A percentile compares a stretch with the other conserved stretches of the same genome.
Evolutionary conservation across 1,140 invertebrate genomes (phyloP).

Genomic region (Drosophila bocqueti): DNA sequence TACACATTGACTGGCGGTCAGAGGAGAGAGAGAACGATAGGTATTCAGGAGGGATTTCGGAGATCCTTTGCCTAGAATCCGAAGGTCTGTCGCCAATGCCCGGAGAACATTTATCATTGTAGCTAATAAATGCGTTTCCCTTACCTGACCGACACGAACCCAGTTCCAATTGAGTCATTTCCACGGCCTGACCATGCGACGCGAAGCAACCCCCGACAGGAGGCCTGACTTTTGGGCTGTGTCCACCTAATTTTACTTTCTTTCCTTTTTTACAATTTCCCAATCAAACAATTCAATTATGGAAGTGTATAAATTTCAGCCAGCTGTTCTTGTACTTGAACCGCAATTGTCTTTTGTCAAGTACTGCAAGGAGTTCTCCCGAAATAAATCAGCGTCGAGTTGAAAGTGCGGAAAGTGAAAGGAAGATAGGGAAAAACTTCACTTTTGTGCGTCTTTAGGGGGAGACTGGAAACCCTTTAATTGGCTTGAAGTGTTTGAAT

Average conservation of each 20-base stretch:
- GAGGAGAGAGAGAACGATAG: no score
- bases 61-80: slow-evolving; percentile 52
- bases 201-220: slow-evolving; percentile 26
- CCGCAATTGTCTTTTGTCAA: slow-evolving; percentile 59
- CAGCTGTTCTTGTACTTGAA: slow-evolving; percentile 56
- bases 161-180: slow-evolving; percentile 75
- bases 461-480: slow-evolving; percentile 43
- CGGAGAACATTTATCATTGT: slow-evolving; percentile 76
- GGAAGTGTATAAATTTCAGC: slow-evolving; percentile 39
- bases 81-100: slow-evolving; percentile 29
- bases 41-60: slow-evolving; percentile 18
- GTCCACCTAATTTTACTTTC: slow-evolving; percentile 43
- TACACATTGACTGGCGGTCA: slow-evolving; percentile 65
- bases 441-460: neutral
- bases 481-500: slow-evolving; percentile 54
- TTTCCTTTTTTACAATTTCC: slow-evolving; percentile 35
- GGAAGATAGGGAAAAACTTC: slow-evolving; percentile 10
- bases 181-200: slow-evolving; percentile 10
- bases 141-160: slow-evolving; percentile 64
- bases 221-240: slow-evolving; percentile 41
- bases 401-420: slow-evolving; percentile 45
- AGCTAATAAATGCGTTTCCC: slow-evolving; percentile 80
- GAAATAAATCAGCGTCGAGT: slow-evolving; percentile 37
- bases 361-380: slow-evolving; percentile 37
- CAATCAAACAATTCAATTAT: slow-evolving; percentile 67